Percentiles rank a stretch among this genome's conserved stretches.
Conservation (phyloP, 2,888 invertebrate genomes). For the Patella depressa region DNA sequence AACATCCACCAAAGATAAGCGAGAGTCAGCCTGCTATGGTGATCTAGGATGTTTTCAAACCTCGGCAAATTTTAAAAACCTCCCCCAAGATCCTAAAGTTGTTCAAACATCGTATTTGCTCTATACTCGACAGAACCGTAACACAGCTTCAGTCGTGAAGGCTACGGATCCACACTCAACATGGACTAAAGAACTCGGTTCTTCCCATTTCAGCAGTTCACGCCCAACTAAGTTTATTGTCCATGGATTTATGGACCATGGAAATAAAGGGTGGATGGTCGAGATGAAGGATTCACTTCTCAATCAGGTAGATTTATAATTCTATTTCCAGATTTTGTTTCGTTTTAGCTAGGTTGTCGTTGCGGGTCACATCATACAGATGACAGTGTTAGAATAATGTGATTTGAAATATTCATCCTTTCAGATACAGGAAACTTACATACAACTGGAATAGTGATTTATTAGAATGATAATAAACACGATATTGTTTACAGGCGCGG, state of each 20-base stretch:
- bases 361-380: too few relatives aligned
- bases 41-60: constrained; percentile 29
- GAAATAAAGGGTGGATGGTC: constrained; percentile 31
- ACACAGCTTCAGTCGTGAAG: neutral
- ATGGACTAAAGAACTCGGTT: constrained; percentile 11
- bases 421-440: too few relatives aligned
- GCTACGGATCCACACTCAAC: constrained; percentile 13
- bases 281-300: constrained; percentile 38
- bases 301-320: constrained; percentile 33
- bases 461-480: too few relatives aligned
- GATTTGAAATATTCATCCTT: too few relatives aligned
- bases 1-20: neutral
- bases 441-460: too few relatives aligned
- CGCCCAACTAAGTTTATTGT: constrained; percentile 38
- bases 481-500: too few relatives aligned
- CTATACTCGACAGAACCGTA: neutral
- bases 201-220: constrained; percentile 15
- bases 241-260: constrained; percentile 46
- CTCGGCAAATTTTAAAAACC: neutral
- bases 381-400: too few relatives aligned
- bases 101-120: constrained; percentile 24
- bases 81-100: constrained; percentile 16
- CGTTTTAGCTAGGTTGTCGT: too few relatives aligned
- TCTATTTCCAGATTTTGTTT: too few relatives aligned
- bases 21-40: constrained; percentile 20